Percentiles rank a stretch among this genome's conserved stretches.
phyloP scores from a whole-genome alignment of 2,113 vertebrate species.

The Sclerurus mexicanus region DNA sequence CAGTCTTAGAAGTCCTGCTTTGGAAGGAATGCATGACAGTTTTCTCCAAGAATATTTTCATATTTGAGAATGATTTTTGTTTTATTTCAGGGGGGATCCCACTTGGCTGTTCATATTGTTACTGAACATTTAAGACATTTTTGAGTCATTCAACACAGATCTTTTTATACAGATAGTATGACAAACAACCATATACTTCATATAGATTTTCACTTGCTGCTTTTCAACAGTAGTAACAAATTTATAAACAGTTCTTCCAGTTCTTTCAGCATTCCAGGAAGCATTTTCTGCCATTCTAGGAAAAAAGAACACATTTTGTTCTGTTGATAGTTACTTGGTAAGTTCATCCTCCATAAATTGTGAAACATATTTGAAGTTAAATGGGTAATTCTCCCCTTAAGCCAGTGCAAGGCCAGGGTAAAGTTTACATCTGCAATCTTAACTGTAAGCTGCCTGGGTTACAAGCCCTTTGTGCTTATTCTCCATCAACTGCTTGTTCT shows the following conservation, averaged over 20 bases:
- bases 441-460: background rate
- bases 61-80: background rate
- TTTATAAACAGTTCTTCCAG: background rate
- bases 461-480: background rate
- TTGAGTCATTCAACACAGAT: background rate
- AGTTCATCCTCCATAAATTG: background rate
- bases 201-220: background rate
- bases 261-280: constrained; percentile 22
- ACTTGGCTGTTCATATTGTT: background rate
- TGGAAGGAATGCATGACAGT: background rate
- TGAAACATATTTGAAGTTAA: background rate
- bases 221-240: background rate
- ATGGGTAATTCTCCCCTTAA: background rate
- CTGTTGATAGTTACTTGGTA: background rate
- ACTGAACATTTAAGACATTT: background rate
- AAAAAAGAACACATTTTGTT: constrained; percentile 27
- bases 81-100: background rate
- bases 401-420: background rate
- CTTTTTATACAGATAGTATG: background rate
- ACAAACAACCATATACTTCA: background rate
- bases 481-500: background rate
- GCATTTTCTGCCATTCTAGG: constrained; percentile 1
- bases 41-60: background rate
- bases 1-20: background rate
- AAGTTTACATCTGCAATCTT: background rate